Evolutionary conservation across 2,888 invertebrate genomes (phyloP), one percentile per base, ranked within the genome.

Genomic region (Rambutsinella grinnellia): DNA sequence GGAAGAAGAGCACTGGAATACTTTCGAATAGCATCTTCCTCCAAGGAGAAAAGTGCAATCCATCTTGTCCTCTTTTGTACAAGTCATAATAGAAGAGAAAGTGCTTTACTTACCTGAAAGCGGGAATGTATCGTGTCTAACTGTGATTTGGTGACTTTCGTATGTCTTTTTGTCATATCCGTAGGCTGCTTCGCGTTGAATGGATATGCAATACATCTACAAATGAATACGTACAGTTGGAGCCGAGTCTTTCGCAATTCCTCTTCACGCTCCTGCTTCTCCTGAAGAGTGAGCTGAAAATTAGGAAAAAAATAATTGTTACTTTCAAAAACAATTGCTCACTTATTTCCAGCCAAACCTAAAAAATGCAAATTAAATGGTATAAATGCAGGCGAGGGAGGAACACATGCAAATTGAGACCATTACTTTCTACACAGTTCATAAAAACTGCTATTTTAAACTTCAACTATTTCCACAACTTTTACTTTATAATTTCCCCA

Each of bases 121-220:
- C 97, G 90, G 84, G 94, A 94, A 86, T 94, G 94, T 85, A 97
- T 95, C 51, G 94, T 93, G 87, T 97, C 97, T 82, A 98, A 89
- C 88, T 99, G 98, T 87, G 96, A 95, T 86, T 96, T 96, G 69
- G 94, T 96, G 66, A 99, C 93, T 90, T 99, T 99, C 69, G 94
- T 93, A 87, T 97, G 97, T 79, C 99, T 89, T 85, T 94, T 90
- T 1, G 96, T 96, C 97, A 99, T 96, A 87, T 99, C 99, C 6
- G 97, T 97, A 0, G 97, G 97, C 87, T 99, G 99, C 88, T 99
- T 99, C 13, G 98, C 97, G 88, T 99, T 99, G 89, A 99, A 99
- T 6, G 99, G 99, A 89, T 99, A 99, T 6, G 99, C 96, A 85
- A 98, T 92, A 88, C 98, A 97, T 86, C 99, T 90, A 82, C 98